phyloP scores from a whole-genome alignment of 2,113 vertebrate genomes.

The Podarcis cretensis region DNA sequence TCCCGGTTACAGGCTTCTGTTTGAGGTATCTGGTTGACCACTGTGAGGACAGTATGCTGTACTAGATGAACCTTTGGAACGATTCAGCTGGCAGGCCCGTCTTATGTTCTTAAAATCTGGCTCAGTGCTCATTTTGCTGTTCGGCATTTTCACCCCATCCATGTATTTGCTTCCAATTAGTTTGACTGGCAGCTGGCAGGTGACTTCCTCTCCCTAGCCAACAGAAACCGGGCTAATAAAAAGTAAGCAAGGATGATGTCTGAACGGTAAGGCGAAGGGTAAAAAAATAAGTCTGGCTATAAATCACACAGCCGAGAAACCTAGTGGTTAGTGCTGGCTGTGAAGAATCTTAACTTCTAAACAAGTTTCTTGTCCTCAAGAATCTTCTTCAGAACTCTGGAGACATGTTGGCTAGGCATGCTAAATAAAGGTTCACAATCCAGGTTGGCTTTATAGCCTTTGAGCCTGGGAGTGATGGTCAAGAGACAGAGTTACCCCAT shows the following conservation, averaged over 20 bases:
- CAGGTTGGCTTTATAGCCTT: neutral
- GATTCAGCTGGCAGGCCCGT: neutral
- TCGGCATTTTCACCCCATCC: slow-evolving; percentile 42
- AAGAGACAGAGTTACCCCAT: neutral
- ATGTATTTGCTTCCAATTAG: slow-evolving; percentile 58
- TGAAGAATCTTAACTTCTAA: neutral
- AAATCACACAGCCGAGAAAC: neutral
- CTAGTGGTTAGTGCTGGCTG: neutral
- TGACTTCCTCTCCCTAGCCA: slow-evolving; percentile 50
- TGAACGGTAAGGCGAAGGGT: neutral
- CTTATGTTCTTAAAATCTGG: slow-evolving; percentile 25
- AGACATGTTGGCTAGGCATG: neutral
- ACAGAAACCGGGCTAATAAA: slow-evolving; percentile 56
- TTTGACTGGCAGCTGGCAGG: slow-evolving; percentile 61
- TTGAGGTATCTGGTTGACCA: neutral
- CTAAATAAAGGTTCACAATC: neutral
- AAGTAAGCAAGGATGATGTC: slow-evolving; percentile 34
- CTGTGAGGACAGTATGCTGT: neutral
- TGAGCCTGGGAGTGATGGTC: neutral
- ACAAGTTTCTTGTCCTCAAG: neutral
- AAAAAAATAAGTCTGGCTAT: neutral
- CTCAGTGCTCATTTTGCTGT: slow-evolving; percentile 42
- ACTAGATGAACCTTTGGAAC: neutral
- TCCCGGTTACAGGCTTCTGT: no score
- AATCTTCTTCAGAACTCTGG: neutral